Percentiles rank a stretch among this genome's conserved stretches.
Conservation (phyloP, 1,140 invertebrate genomes). For the Dysdera silvatica region DNA sequence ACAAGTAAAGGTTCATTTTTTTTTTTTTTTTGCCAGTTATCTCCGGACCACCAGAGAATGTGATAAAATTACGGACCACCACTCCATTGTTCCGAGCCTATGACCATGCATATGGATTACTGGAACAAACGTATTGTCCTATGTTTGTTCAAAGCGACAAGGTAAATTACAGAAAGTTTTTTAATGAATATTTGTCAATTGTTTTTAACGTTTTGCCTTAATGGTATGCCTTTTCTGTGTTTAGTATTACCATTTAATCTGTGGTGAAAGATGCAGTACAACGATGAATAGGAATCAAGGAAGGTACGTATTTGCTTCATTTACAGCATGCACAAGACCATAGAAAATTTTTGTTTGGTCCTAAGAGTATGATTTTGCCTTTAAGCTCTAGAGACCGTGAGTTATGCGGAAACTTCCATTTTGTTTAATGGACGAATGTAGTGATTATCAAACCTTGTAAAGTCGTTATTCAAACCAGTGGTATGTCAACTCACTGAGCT, state of each 20-base stretch:
- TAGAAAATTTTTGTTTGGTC: background rate
- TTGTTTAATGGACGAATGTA: too few species aligned
- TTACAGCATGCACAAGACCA: too few species aligned
- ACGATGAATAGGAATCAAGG: conserved; percentile 49
- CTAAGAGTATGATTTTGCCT: background rate
- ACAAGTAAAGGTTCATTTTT: too few species aligned
- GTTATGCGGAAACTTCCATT: too few species aligned
- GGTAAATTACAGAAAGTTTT: conserved; percentile 48
- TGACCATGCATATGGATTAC: conserved; percentile 63
- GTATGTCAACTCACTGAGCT: too few species aligned
- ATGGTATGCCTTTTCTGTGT: conserved; percentile 28
- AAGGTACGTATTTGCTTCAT: conserved; percentile 47
- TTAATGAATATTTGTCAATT: background rate
- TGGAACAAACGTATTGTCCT: conserved; percentile 67
- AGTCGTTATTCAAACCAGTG: too few species aligned
- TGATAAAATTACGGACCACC: conserved; percentile 67
- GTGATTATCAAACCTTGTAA: too few species aligned
- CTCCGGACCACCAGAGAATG: conserved; percentile 54
- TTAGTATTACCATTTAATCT: conserved; percentile 61
- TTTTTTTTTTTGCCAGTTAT: conserved; percentile 50
- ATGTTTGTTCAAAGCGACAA: conserved; percentile 74
- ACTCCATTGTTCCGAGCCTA: conserved; percentile 71
- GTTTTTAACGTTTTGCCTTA: too few species aligned
- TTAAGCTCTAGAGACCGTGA: too few species aligned
- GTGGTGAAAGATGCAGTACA: conserved; percentile 53